Evolutionary conservation across 2,888 invertebrate species (phyloP).

Genomic region (Thecocarcelia acutangulata): DNA sequence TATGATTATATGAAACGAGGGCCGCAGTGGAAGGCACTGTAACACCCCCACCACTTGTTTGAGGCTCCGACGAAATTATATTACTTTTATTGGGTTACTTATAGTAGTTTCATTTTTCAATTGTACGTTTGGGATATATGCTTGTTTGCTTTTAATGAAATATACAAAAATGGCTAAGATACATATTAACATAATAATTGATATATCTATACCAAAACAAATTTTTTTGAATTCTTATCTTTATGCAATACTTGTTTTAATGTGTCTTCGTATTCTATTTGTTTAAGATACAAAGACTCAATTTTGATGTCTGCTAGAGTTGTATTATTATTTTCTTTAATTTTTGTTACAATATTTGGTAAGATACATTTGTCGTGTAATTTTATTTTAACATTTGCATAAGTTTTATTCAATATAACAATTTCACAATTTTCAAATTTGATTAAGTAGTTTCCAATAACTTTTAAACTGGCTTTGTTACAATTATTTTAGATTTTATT

Average conservation of each 20-base stretch:
- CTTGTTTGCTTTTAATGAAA: not conserved
- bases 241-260: not conserved
- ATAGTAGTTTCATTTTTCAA: too few relatives aligned
- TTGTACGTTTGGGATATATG: slow-evolving; percentile 13
- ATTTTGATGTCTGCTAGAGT: too few relatives aligned
- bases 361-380: slow-evolving; percentile 3
- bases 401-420: slow-evolving; percentile 15
- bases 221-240: slow-evolving; percentile 11
- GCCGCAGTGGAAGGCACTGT: too few relatives aligned
- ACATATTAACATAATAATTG: not conserved
- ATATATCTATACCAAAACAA: slow-evolving; percentile 19
- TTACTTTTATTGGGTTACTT: too few relatives aligned
- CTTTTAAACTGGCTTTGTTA: slow-evolving; percentile 11
- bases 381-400: slow-evolving; percentile 15
- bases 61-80: too few relatives aligned
- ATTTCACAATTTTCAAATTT: too few relatives aligned
- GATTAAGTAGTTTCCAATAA: slow-evolving; percentile 11
- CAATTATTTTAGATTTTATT: slow-evolving; percentile 9
- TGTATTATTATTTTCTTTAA: too few relatives aligned
- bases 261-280: slow-evolving; percentile 16
- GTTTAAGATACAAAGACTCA: slow-evolving; percentile 15
- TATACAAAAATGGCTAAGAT: too few relatives aligned
- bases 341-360: slow-evolving; percentile 13
- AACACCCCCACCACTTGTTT: too few relatives aligned
- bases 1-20: too few relatives aligned